A percentile compares a stretch with the other conserved stretches of the same genome.
These are phyloP conservation scores for Caenorhabditis inopinata DNA, from an alignment of 1,140 invertebrate genomes.

Conservation along the genomic window DNA sequence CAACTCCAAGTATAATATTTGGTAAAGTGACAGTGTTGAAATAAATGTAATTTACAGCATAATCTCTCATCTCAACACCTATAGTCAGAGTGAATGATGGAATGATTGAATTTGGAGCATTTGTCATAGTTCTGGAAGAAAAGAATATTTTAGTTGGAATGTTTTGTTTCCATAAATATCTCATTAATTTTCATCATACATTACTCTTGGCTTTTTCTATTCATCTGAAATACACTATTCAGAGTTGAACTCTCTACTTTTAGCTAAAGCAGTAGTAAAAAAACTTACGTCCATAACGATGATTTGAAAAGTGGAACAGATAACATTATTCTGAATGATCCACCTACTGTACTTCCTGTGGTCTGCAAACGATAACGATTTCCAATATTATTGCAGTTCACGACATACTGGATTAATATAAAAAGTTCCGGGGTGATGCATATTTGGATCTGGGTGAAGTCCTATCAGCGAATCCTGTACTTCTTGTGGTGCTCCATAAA, in stretches of 20 bases:
- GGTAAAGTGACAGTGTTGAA: slow-evolving; percentile 31
- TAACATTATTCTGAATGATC: slow-evolving; percentile 38
- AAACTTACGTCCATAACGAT: background rate
- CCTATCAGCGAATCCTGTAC: slow-evolving; percentile 17
- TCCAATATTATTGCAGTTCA: no score
- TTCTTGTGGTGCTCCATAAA: slow-evolving; percentile 30
- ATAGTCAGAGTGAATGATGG: slow-evolving; percentile 32
- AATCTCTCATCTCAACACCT: slow-evolving; percentile 15
- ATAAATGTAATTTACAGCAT: slow-evolving; percentile 38
- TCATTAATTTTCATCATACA: no score
- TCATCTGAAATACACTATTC: no score
- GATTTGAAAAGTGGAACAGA: slow-evolving; percentile 36
- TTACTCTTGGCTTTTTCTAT: no score
- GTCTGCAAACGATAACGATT: background rate
- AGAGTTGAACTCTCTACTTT: no score
- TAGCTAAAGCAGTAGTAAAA: background rate
- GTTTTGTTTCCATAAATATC: no score
- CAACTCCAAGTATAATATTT: slow-evolving; percentile 39
- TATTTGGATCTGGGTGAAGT: slow-evolving; percentile 5
- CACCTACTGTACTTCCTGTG: slow-evolving; percentile 38
- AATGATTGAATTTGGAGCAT: slow-evolving; percentile 7
- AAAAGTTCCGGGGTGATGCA: slow-evolving; percentile 21
- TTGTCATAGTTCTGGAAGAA: slow-evolving; percentile 12
- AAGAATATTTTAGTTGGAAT: no score
- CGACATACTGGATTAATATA: slow-evolving; percentile 35